phyloP scores from a whole-genome alignment of 2,797 vertebrate genomes.

The Clarias fuscus region DNA sequence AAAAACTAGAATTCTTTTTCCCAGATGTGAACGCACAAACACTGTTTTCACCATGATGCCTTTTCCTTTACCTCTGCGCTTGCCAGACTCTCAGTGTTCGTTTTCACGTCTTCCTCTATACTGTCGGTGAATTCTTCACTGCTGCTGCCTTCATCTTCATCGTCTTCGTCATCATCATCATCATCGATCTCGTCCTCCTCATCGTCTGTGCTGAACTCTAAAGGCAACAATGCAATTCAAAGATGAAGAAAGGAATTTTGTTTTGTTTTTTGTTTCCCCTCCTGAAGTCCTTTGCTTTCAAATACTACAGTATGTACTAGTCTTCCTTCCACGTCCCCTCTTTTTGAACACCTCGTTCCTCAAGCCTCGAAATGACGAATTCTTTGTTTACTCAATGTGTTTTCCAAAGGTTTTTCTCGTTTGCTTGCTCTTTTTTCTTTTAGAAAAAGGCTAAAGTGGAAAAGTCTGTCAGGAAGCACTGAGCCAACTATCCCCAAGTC shows the following conservation, averaged over 20 bases:
- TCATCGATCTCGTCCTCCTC: constrained; percentile 57
- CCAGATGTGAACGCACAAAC: background rate
- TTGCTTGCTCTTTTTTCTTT: background rate
- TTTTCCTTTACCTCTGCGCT: constrained; percentile 62
- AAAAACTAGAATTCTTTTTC: background rate
- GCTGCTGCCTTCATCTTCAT: constrained; percentile 66
- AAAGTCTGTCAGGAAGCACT: constrained; percentile 22
- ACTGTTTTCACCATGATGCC: background rate
- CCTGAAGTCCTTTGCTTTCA: background rate
- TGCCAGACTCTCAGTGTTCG: constrained; percentile 63
- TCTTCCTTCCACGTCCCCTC: background rate
- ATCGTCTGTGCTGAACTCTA: constrained; percentile 76
- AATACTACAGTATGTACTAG: background rate
- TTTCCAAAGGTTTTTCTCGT: constrained; percentile 16
- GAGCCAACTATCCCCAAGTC: constrained; percentile 32
- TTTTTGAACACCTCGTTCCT: background rate
- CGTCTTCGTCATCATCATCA: constrained; percentile 60
- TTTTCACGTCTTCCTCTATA: constrained; percentile 77
- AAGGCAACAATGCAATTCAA: constrained; percentile 47
- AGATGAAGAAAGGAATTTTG: background rate
- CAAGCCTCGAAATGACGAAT: background rate
- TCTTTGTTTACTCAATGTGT: background rate
- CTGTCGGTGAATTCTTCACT: constrained; percentile 82
- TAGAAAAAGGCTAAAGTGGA: constrained; percentile 26
- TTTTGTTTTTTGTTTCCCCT: background rate